phyloP scores from a whole-genome alignment of 1,140 invertebrate genomes.

The Hydropsyche tenuis region DNA sequence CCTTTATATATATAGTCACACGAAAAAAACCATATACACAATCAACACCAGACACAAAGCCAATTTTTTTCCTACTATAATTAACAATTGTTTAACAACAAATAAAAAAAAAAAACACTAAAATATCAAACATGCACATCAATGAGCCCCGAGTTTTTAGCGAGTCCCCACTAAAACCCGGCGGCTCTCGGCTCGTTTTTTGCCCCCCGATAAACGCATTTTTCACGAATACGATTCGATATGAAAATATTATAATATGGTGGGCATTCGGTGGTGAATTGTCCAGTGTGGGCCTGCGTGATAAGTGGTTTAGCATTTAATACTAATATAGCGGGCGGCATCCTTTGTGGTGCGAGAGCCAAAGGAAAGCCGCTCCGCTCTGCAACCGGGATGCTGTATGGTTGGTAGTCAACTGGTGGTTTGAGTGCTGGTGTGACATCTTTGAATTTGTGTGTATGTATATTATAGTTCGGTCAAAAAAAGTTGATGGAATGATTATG shows the following conservation, averaged over 20 bases:
- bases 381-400: constrained; percentile 43
- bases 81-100: no score
- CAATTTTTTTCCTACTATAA: no score
- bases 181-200: neutral
- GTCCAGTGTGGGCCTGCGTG: constrained; percentile 46
- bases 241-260: constrained; percentile 31
- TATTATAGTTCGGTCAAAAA: no score
- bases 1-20: no score
- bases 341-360: constrained; percentile 41
- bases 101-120: no score
- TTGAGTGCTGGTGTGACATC: neutral
- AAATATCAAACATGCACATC: no score
- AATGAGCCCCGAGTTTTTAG: no score
- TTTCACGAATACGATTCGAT: constrained; percentile 2
- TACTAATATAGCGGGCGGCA: constrained; percentile 50
- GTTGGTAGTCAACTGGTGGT: constrained; percentile 4
- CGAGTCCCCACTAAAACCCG: neutral
- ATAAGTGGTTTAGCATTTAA: constrained; percentile 51
- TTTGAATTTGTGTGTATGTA: no score
- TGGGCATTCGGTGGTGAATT: constrained; percentile 27
- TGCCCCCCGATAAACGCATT: neutral
- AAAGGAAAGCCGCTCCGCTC: constrained; percentile 44
- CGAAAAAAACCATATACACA: no score
- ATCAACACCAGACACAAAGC: no score
- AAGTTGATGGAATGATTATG: no score